These are phyloP conservation scores for Ischnura elegans DNA, from an alignment of 2,888 invertebrate genomes.

Conservation along the genomic window DNA sequence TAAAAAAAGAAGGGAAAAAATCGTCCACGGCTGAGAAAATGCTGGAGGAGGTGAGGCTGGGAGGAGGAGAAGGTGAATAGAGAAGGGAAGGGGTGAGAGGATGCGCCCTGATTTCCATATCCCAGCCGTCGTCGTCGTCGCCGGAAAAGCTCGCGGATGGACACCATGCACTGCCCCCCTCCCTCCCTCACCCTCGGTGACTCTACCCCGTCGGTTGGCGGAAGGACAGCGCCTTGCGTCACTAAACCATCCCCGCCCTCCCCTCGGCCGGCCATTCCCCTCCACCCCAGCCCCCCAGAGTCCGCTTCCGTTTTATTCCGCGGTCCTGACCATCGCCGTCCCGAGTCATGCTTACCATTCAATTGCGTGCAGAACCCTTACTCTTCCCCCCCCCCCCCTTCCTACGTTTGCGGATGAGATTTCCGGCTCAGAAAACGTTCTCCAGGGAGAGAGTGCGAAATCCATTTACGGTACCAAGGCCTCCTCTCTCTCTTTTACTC, in stretches of 20 bases:
- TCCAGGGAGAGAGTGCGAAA: conserved; percentile 13
- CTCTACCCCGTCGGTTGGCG: neutral
- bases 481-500: neutral
- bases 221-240: neutral
- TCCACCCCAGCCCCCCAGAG: conserved; percentile 34
- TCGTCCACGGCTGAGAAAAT: neutral
- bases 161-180: neutral
- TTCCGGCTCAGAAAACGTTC: conserved; percentile 13
- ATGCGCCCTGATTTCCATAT: conserved; percentile 1
- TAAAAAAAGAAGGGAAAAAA: too few species aligned
- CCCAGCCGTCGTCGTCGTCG: neutral
- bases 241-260: conserved; percentile 14
- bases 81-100: neutral
- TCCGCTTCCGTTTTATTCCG: conserved; percentile 53
- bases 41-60: neutral
- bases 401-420: conserved; percentile 30
- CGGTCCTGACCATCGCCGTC: conserved; percentile 16
- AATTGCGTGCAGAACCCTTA: neutral
- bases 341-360: conserved; percentile 28
- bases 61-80: neutral
- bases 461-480: conserved; percentile 8
- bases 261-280: neutral
- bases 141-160: neutral
- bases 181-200: neutral
- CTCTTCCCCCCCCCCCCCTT: neutral